A percentile compares a stretch with the other conserved stretches of the same genome.
phyloP scores from a whole-genome alignment of 2,888 invertebrate genomes.

The Trissolcus japonicus region DNA sequence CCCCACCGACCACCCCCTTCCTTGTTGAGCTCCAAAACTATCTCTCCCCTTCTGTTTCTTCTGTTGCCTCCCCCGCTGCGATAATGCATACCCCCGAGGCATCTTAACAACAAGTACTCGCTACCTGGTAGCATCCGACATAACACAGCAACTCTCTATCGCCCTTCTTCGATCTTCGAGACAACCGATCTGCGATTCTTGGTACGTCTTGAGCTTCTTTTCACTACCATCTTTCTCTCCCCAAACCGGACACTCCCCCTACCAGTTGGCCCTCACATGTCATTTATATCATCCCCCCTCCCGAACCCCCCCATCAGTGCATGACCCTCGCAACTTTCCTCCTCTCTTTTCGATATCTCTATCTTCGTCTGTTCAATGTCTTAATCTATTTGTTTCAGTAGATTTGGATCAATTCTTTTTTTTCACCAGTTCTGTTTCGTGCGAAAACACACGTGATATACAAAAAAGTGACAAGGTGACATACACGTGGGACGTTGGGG shows the following conservation, averaged over 20 bases:
- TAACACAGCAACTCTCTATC: slow-evolving; percentile 71
- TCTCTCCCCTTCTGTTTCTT: slow-evolving; percentile 50
- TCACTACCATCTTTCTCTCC: slow-evolving; percentile 4
- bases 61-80: slow-evolving; percentile 43
- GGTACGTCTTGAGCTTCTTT: slow-evolving; percentile 39
- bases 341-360: slow-evolving; percentile 24
- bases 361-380: slow-evolving; percentile 9
- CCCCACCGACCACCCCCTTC: slow-evolving; percentile 42
- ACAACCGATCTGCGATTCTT: slow-evolving; percentile 31
- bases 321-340: slow-evolving; percentile 1
- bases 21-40: slow-evolving; percentile 45
- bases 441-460: too few relatives aligned
- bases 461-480: too few relatives aligned
- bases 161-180: slow-evolving; percentile 62
- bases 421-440: slow-evolving; percentile 11
- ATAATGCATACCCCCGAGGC: slow-evolving; percentile 50
- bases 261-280: slow-evolving; percentile 7
- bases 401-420: slow-evolving; percentile 1
- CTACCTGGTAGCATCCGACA: slow-evolving; percentile 73
- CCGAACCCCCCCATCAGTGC: slow-evolving; percentile 30
- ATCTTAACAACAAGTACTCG: slow-evolving; percentile 74
- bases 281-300: slow-evolving; percentile 15
- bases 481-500: too few relatives aligned
- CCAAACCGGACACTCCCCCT: slow-evolving; percentile 1
- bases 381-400: too few relatives aligned